phyloP scores from a whole-genome alignment of 2,888 invertebrate species.

The Tinea pellionella region DNA sequence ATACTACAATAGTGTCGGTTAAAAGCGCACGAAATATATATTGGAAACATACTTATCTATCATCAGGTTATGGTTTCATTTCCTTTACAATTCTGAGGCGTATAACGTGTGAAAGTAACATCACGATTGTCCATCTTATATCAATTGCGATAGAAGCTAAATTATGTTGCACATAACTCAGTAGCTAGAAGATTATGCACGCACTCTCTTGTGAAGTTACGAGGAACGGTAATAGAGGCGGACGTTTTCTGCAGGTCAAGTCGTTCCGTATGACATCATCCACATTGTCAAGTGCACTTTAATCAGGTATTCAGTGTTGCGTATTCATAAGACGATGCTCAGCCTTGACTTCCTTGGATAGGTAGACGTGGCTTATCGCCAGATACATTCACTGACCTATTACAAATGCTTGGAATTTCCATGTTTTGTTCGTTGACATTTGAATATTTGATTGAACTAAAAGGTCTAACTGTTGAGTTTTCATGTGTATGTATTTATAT shows the following conservation, averaged over 20 bases:
- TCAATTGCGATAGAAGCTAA: not conserved
- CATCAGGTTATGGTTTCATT: not conserved
- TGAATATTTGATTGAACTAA: not conserved
- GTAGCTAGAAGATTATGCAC: not conserved
- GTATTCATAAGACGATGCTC: slow-evolving; percentile 45
- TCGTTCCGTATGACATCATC: slow-evolving; percentile 59
- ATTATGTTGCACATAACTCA: not conserved
- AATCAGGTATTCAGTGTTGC: not conserved
- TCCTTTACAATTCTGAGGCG: not conserved
- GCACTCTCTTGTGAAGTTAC: slow-evolving; percentile 21
- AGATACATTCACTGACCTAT: slow-evolving; percentile 57
- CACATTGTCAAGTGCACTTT: slow-evolving; percentile 49
- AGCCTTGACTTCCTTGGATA: slow-evolving; percentile 53
- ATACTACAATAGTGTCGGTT: too few relatives aligned
- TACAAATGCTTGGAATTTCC: slow-evolving; percentile 19
- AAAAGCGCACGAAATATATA: not conserved
- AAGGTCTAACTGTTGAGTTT: not conserved
- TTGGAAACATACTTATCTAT: not conserved
- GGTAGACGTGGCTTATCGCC: slow-evolving; percentile 43
- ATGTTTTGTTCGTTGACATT: not conserved
- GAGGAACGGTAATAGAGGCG: slow-evolving; percentile 54
- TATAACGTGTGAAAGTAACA: not conserved
- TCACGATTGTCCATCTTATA: not conserved
- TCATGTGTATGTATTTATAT: not conserved
- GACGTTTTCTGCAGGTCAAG: slow-evolving; percentile 57